Conservation (phyloP, 1,140 invertebrate species). For the Hylaeus volcanicus region DNA sequence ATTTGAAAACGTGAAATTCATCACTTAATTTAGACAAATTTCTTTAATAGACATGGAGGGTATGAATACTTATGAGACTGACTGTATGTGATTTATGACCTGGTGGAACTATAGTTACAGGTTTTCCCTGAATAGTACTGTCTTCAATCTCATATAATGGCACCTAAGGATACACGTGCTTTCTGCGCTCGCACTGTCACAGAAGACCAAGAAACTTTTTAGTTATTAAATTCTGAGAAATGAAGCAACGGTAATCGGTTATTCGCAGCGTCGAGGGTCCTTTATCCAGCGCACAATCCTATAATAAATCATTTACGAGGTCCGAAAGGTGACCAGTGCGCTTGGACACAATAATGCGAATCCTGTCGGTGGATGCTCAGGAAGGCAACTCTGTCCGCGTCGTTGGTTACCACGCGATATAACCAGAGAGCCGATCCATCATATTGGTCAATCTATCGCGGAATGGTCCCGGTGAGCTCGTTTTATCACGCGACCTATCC, state of each 20-base stretch:
- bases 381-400: not conserved
- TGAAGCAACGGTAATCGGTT: not conserved
- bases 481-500: conserved; percentile 36
- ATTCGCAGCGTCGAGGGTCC: not conserved
- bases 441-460: conserved; percentile 51
- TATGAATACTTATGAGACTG: too few species aligned
- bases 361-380: not conserved
- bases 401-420: conserved; percentile 12
- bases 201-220: too few species aligned
- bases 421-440: conserved; percentile 41
- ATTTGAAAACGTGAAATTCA: too few species aligned
- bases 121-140: too few species aligned
- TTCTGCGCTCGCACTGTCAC: too few species aligned
- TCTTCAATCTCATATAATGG: too few species aligned
- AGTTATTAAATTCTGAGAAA: not conserved
- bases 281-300: not conserved
- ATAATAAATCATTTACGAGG: not conserved
- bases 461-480: conserved; percentile 53
- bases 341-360: not conserved
- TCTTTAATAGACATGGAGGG: too few species aligned
- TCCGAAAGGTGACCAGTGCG: not conserved
- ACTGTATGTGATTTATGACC: too few species aligned
- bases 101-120: too few species aligned
- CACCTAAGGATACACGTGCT: too few species aligned
- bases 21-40: too few species aligned